Evolutionary conservation across 2,113 vertebrate genomes (phyloP).

Genomic region (Garra rufa): DNA sequence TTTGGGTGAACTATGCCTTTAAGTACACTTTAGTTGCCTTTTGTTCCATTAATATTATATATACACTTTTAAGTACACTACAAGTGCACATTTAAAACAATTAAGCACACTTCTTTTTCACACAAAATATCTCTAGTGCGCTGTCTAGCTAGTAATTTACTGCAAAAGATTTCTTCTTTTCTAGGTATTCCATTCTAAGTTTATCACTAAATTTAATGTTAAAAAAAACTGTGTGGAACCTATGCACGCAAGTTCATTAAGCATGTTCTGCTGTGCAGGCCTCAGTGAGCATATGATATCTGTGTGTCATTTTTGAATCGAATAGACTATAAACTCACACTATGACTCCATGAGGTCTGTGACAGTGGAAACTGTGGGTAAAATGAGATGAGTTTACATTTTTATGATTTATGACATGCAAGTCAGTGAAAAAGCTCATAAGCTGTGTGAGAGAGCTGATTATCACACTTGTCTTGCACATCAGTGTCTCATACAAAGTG

Average conservation of each 20-base stretch:
- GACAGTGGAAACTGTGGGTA: conserved; percentile 1
- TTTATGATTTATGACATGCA: neutral
- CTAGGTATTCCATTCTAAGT: neutral
- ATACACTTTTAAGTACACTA: neutral
- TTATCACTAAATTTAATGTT: neutral
- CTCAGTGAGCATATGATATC: neutral
- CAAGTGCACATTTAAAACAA: neutral
- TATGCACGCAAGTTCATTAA: neutral
- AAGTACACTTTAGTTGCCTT: neutral
- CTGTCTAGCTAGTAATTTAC: no score
- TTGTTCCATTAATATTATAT: neutral
- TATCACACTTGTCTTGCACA: conserved; percentile 15
- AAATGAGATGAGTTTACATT: neutral
- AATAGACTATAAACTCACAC: neutral
- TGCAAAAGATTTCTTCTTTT: no score
- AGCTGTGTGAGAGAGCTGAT: conserved; percentile 37
- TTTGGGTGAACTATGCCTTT: no score
- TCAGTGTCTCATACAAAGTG: neutral
- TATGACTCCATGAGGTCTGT: neutral
- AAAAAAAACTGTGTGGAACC: neutral
- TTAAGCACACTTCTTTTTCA: neutral
- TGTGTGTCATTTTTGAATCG: conserved; percentile 33
- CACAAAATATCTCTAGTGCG: no score
- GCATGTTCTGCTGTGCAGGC: neutral
- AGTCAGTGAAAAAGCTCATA: conserved; percentile 23